Base-by-base conservation (phyloP, 2,113 vertebrate species). In the Mesitornis unicolor region DNA sequence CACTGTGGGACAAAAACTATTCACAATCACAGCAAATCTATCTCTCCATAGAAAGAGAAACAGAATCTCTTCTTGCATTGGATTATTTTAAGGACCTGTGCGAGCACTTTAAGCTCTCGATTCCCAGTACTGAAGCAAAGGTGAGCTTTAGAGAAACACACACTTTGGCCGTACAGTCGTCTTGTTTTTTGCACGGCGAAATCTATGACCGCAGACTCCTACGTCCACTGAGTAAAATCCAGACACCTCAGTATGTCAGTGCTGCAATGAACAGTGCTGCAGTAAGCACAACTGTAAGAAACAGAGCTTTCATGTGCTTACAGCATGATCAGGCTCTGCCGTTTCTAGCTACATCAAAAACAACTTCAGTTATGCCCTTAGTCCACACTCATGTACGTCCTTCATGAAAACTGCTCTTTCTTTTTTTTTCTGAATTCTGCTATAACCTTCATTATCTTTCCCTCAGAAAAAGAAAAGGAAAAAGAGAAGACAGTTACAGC, bases 331-430 rank as follows among this genome's bases (percentile, higher is more conserved):
- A 88, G 79, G 61, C 50, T 87, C 38, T 53, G 38, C 82, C 79
- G 57, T 83, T 96, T 82, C 89, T 74, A 91, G 8, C 81, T 73
- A 90, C 67, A 96, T 87, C 84, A 96, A 90, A 96, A 84, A 0
- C 64, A 86, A 80, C 47, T 83, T 96, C 71, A 86, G 5, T 93
- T 93, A 86, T 80, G 75, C 92, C 87, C 85, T 90, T 84, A 95
- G 75, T 86, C 87, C 60, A 74, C 43, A 74, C 26, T 88, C 86
- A 93, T 90, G 84, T 11, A 86, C 1, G 35, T 77, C 92, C 91
- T 95, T 92, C 79, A 80, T 45, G 75, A 84, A 88, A 94, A 74
- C 35, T 40, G 7, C 16, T 87, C n/a, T 59, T 78, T 91, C 36
- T 54, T 71, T 51, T 53, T 54, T 54, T 64, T 67, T 80, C 77